Percentiles rank a stretch among this genome's conserved stretches.
Evolutionary conservation across 2,113 vertebrate species (phyloP).

Genomic region (Odontesthes bonariensis): DNA sequence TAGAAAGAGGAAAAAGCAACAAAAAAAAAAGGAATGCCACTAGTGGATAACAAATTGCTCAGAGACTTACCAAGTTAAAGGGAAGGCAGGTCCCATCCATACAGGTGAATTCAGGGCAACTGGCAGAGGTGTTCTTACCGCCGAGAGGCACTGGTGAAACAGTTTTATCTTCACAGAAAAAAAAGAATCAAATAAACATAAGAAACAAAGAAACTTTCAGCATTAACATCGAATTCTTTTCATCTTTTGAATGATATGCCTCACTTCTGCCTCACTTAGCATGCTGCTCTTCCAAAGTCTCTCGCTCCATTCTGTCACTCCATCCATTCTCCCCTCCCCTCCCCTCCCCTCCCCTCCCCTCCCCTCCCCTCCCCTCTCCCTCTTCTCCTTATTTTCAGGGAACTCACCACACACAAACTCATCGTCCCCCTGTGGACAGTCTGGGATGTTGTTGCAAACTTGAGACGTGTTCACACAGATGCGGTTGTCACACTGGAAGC

Average conservation of each 20-base stretch:
- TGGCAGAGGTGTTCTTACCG: slow-evolving; percentile 55
- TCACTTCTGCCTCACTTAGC: not conserved
- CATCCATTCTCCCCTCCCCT: not conserved
- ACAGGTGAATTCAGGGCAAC: slow-evolving; percentile 87
- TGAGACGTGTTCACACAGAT: slow-evolving; percentile 82
- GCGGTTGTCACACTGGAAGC: slow-evolving; percentile 82
- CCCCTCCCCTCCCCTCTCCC: too few species aligned
- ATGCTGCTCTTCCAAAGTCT: too few species aligned
- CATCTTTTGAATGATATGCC: not conserved
- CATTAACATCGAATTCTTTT: not conserved
- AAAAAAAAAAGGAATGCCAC: too few species aligned
- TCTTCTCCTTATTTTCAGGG: slow-evolving; percentile 7
- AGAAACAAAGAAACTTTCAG: not conserved
- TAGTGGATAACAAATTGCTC: not conserved
- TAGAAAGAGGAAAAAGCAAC: too few species aligned
- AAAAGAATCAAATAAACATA: slow-evolving; percentile 4
- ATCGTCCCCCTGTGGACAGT: slow-evolving; percentile 86
- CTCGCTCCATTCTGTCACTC: not conserved
- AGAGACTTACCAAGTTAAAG: slow-evolving; percentile 75
- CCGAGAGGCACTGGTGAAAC: slow-evolving; percentile 59
- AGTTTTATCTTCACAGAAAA: slow-evolving; percentile 65
- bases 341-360: not conserved
- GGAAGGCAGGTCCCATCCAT: slow-evolving; percentile 82
- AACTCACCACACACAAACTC: slow-evolving; percentile 86
- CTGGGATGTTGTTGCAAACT: slow-evolving; percentile 81